Percentiles rank a stretch among this genome's conserved stretches.
Evolutionary conservation across 1,140 invertebrate species (phyloP).

Genomic region (Drosophila subpulchrella): DNA sequence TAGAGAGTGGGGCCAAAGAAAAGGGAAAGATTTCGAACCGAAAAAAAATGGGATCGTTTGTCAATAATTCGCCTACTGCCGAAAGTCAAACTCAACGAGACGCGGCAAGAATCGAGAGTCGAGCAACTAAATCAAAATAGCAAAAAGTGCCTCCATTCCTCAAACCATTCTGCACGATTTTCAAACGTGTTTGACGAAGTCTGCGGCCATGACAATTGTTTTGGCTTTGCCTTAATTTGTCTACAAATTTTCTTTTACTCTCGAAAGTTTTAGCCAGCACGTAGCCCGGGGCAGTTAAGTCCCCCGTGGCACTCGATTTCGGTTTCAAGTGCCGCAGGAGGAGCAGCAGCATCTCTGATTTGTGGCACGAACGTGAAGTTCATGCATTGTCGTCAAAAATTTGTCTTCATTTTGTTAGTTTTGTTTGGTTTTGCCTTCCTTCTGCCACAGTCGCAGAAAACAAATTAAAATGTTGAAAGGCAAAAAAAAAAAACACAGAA

Average conservation of each 20-base stretch:
- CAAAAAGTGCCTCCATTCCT: slow-evolving; percentile 13
- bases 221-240: slow-evolving; percentile 80
- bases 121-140: slow-evolving; percentile 42
- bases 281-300: slow-evolving; percentile 30
- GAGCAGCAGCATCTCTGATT: slow-evolving; percentile 69
- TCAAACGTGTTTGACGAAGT: slow-evolving; percentile 68
- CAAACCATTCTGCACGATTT: slow-evolving; percentile 64
- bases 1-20: slow-evolving; percentile 16
- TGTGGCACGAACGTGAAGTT: slow-evolving; percentile 81
- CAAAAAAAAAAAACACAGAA: slow-evolving; percentile 7
- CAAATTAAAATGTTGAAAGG: slow-evolving; percentile 79
- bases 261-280: slow-evolving; percentile 41
- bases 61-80: slow-evolving; percentile 76
- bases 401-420: slow-evolving; percentile 58
- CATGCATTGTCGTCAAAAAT: slow-evolving; percentile 78
- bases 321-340: slow-evolving; percentile 42
- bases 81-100: slow-evolving; percentile 1
- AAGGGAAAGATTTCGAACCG: background rate
- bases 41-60: slow-evolving; percentile 53
- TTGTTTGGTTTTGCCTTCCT: slow-evolving; percentile 39
- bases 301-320: slow-evolving; percentile 41
- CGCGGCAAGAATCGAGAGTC: slow-evolving; percentile 1
- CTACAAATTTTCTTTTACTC: slow-evolving; percentile 69
- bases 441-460: slow-evolving; percentile 32
- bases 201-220: slow-evolving; percentile 55